Evolutionary conservation across 1,140 invertebrate genomes (phyloP), one percentile per base, ranked within the genome.

Genomic region (Drosophila triauraria): DNA sequence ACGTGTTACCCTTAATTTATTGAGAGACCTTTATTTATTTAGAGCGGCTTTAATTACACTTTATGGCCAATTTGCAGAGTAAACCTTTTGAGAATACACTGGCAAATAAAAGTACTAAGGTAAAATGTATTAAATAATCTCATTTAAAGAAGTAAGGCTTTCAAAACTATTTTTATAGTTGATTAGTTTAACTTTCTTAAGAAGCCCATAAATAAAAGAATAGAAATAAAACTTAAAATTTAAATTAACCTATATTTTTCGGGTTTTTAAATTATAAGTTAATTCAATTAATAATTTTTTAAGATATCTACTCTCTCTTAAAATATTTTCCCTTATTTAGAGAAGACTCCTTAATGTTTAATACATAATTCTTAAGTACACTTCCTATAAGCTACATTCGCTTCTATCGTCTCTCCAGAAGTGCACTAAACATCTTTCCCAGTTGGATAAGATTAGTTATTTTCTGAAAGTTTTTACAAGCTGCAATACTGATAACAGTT

Each of bases 401-500:
- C 17, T 64, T 32, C 40, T 42, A 17, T 32, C 1, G 17, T 30
- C 35, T 20, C 5, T 23, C 12, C 20, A 17, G 6, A 35, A 43
- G 38, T 5, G 3, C 15, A 20, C 20, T 64, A 27, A 64, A 44
- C 15, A 32, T 50, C 3, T 20, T n/a, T 23, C 10, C 43, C 3
- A 51, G 27, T 15, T 64, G 38, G 6, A 38, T 27, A 43, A 43
- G 25, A 42, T 23, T 32, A 30, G 38, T 74, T 56, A 20, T 46
- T 61, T 47, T 54, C 15, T 35, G 10, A 44, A 25, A 17, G 25
- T 47, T 74, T 70, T 80, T 75, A 81, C 61, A 70, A 75, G 60
- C 78, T 64, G 32, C 60, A 61, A 78, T 81, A 74, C 80, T 80
- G 72, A 85, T 74, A 80, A 75, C 53, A 80, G 57, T 82, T 57